Base-by-base conservation (phyloP, 2,113 vertebrate genomes). In the Mastomys natalensis region DNA sequence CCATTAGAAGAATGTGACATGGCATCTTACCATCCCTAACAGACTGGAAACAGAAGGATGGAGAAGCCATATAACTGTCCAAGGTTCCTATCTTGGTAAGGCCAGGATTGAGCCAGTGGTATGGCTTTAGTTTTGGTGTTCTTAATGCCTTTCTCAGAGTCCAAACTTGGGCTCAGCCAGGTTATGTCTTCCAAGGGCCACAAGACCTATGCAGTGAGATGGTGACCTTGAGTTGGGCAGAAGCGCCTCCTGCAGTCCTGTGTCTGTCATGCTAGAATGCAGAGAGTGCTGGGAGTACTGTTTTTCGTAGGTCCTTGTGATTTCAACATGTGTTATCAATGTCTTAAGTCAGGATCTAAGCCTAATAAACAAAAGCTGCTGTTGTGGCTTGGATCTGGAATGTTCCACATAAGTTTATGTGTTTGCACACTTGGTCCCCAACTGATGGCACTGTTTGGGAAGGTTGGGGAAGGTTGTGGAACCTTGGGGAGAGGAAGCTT, bases 81-180 rank as follows among this genome's bases (percentile, higher is more conserved):
- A 58, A 70, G 5, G 5, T 1, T 53, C 40, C 68, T 70, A 29
- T 6, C 48, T 37, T 53, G n/a, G 81, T 48, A n/a, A 22, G 48
- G 9, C 51, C 77, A 80, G 77, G 77, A 55, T 21, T 53, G 77
- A 80, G 31, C 17, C 77, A 37, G 48, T 55, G 45, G 9, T 53
- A 31, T 55, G 51, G 31, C 51, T 80, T 43, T 7, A 37, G 43
- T 87, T 15, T 9, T 16, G 73, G 82, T 26, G 13, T 43, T 92
- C 53, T n/a, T 22, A 90, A 37, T 24, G n/a, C 37, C 43, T 45
- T 58, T 26, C 2, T 0, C 0, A 2, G 1, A 13, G 40, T 68
- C 34, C n/a, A 40, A 6, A 5, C 81, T 89, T 37, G 73, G 34
- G 34, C 45, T 40, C 68, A 78, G n/a, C 43, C 8, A 13, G 58